Evolutionary conservation across 2,797 vertebrate genomes (phyloP), one percentile per base, ranked within the genome.

Genomic region (Microchirus variegatus): DNA sequence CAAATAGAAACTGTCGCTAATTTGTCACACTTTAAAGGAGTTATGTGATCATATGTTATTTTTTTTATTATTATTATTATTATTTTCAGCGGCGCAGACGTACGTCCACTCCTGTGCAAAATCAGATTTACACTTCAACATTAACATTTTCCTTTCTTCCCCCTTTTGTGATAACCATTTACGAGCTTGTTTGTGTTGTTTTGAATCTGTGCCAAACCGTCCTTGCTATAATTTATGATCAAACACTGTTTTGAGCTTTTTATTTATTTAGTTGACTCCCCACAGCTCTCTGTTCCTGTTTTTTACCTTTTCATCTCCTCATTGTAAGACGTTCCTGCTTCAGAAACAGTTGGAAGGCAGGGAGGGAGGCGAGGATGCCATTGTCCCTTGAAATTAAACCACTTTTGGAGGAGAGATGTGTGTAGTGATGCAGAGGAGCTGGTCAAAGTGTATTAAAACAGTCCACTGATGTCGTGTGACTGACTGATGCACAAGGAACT

Each of bases 141-240:
- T n/a, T 15, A 2, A 35, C 22, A 18, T 44, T 46, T 8, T 42
- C 11, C 5, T 53, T 26, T 48, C 35, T 18, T 44, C 22, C 40
- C 9, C 36, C 10, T 10, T 19, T 51, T 4, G 18, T 12, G 9
- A 56, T 18, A 53, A 50, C 31, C n/a, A 46, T 5, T 2, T 48
- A 3, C 1, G 12, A 2, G 7, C 54, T 12, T 40, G 61, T 63
- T 67, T 43, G 44, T 47, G 19, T 38, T 22, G 15, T 64, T 66
- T 62, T 8, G 11, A 53, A 67, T 55, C 19, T 53, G 50, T 62
- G 52, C 48, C 3, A 2, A 59, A 37, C 10, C 47, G 15, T n/a
- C n/a, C 52, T 68, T 55, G 50, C 70, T 66, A 43, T 54, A 64
- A 66, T 62, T 10, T 41, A 59, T 46, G 49, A 73, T 74, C 64